Conservation (phyloP, 2,797 vertebrate species). For the Dendrocincla tyrannina region DNA sequence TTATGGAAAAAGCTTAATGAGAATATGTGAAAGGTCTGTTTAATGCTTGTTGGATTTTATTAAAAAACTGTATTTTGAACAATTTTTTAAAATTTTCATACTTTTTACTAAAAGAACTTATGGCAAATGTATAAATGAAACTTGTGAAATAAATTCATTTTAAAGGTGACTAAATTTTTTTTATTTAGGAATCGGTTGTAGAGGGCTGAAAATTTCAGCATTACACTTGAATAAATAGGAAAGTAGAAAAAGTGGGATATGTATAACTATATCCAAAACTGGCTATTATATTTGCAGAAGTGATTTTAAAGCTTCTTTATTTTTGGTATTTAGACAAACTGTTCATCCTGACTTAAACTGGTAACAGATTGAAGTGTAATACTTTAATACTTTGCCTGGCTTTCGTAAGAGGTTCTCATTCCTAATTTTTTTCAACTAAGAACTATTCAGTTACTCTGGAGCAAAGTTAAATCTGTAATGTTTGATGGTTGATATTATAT, state of each 20-base stretch:
- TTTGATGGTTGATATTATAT: neutral
- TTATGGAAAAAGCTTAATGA: neutral
- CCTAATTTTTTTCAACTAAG: neutral
- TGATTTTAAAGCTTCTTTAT: neutral
- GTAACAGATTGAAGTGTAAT: neutral
- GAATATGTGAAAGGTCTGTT: neutral
- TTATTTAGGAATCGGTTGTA: neutral
- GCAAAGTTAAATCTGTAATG: neutral
- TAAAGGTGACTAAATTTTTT: neutral
- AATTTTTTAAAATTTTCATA: slow-evolving; percentile 48
- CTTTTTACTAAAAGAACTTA: slow-evolving; percentile 53
- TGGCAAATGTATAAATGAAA: slow-evolving; percentile 62
- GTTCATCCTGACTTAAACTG: neutral
- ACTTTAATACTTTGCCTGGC: neutral
- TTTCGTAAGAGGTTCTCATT: neutral
- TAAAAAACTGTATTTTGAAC: slow-evolving; percentile 39
- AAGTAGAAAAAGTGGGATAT: neutral
- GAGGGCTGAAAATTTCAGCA: neutral
- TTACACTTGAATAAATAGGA: neutral
- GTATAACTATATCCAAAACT: neutral
- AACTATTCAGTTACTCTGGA: neutral
- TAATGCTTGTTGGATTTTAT: slow-evolving; percentile 19
- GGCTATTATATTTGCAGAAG: neutral
- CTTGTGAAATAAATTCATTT: slow-evolving; percentile 68
- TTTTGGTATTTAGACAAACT: neutral